Evolutionary conservation across 2,797 vertebrate genomes (phyloP).

Genomic region (Anas bernieri): DNA sequence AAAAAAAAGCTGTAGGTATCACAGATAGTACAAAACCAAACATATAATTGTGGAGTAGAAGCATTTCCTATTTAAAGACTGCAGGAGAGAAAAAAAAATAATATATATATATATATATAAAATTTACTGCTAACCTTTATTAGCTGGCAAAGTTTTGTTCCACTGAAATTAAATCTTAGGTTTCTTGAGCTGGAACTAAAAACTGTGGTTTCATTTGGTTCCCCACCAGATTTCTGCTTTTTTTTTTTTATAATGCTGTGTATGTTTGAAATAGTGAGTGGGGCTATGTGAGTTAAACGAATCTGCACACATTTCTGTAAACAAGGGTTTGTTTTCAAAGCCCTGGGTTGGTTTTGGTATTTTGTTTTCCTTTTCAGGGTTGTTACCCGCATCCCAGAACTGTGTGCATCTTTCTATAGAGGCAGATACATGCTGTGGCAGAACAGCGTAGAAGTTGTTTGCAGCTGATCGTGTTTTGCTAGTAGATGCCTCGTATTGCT

Average conservation of each 20-base stretch:
- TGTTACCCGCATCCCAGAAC: slow-evolving; percentile 15
- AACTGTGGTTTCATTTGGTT: background rate
- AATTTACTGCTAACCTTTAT: background rate
- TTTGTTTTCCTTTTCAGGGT: slow-evolving; percentile 3
- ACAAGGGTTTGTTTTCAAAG: background rate
- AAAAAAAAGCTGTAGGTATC: background rate
- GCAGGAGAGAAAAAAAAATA: background rate
- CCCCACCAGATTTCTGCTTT: background rate
- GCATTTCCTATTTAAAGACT: slow-evolving; percentile 11
- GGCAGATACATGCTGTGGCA: background rate
- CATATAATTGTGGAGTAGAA: background rate
- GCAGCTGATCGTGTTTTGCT: background rate
- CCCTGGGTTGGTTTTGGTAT: background rate
- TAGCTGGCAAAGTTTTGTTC: slow-evolving; percentile 12
- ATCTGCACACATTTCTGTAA: background rate
- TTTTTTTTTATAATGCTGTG: background rate
- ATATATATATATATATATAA: background rate
- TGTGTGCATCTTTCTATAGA: background rate
- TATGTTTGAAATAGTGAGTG: background rate
- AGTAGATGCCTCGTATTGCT: background rate
- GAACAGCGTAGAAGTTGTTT: slow-evolving; percentile 11
- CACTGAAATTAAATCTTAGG: slow-evolving; percentile 28
- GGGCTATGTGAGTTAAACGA: background rate
- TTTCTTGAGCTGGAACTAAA: slow-evolving; percentile 19
- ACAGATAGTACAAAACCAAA: background rate